These are phyloP conservation scores for Brachypalpus laphriformis DNA, from an alignment of 2,888 invertebrate genomes.

Conservation along the genomic window DNA sequence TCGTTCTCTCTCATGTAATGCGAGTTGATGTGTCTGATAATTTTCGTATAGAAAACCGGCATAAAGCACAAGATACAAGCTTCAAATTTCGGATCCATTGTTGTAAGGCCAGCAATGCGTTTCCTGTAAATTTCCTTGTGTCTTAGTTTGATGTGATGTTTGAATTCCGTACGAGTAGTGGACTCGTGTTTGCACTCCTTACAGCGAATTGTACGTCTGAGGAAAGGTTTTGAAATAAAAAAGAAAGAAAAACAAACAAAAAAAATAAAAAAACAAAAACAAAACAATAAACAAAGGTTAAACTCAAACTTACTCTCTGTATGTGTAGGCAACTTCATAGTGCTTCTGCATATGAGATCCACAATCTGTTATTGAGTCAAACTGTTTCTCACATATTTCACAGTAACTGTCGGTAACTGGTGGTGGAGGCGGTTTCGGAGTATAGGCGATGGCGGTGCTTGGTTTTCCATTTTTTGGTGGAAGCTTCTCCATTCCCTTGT, in stretches of 20 bases:
- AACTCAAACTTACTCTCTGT: constrained; percentile 56
- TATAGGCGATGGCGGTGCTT: constrained; percentile 18
- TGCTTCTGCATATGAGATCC: constrained; percentile 63
- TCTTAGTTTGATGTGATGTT: constrained; percentile 63
- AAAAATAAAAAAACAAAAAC: constrained; percentile 6
- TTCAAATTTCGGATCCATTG: constrained; percentile 63
- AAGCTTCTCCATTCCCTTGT: constrained; percentile 68
- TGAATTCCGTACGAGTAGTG: constrained; percentile 64
- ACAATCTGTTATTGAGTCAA: constrained; percentile 60
- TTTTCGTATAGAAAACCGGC: constrained; percentile 67
- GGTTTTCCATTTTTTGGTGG: constrained; percentile 59
- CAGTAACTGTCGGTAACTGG: constrained; percentile 53
- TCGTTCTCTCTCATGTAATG: constrained; percentile 70
- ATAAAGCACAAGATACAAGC: constrained; percentile 66
- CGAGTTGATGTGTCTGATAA: constrained; percentile 68
- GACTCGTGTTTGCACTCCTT: constrained; percentile 70
- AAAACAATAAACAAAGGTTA: not conserved
- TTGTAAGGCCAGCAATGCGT: constrained; percentile 61
- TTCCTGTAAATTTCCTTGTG: constrained; percentile 72
- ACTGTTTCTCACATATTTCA: constrained; percentile 71
- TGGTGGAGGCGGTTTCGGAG: constrained; percentile 29
- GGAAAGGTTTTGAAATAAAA: constrained; percentile 31
- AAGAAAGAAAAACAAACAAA: constrained; percentile 3
- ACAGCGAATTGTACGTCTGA: constrained; percentile 66
- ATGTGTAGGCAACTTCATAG: constrained; percentile 65